Base-by-base conservation (phyloP, 2,797 vertebrate genomes). In the Molossus alvarezi region DNA sequence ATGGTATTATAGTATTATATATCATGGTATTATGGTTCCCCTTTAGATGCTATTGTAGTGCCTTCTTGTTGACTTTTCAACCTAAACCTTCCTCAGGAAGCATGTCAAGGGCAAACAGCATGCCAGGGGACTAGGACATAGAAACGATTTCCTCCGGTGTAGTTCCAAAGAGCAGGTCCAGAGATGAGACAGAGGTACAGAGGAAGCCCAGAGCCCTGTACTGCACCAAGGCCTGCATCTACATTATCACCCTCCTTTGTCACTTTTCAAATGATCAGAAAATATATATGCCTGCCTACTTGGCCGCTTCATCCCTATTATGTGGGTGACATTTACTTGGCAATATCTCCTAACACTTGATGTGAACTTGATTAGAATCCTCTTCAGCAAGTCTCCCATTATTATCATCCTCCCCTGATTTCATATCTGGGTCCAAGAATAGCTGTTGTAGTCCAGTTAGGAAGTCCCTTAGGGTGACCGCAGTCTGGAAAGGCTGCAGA, bases 1-100 rank as follows among this genome's bases (percentile, higher is more conserved):
- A 82, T 27, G 65, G 51, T 37, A 77, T 76, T 45, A 21, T 18
- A 82, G 60, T 18, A 53, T 55, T 90, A 1, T n/a, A 60, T 82
- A 82, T 73, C 48, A 79, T 10, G 25, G 53, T 53, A 79, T 48
- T 91, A 64, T 1, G 41, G 29, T 45, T 41, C 23, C 27, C 9
- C 12, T 45, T 60, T 37, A 80, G 21, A 41, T 51, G 25, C 55
- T 72, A 83, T 3, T 27, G 53, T 9, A 51, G 12, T 73, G 57
- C 15, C 41, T 89, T 96, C 75, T 87, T 48, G 27, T 8, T 83
- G 29, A 95, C 88, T 25, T 72, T 65, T 55, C 67, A 81, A 67
- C 5, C 81, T 55, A 69, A 41, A 65, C 37, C 73, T 17, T 64
- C 33, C 84, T 88, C 53, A 58, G 15, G 41, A 12, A 55, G 51